Percentiles rank a stretch among this genome's conserved stretches.
Conservation (phyloP, 1,140 invertebrate species). For the Caenorhabditis inopinata region DNA sequence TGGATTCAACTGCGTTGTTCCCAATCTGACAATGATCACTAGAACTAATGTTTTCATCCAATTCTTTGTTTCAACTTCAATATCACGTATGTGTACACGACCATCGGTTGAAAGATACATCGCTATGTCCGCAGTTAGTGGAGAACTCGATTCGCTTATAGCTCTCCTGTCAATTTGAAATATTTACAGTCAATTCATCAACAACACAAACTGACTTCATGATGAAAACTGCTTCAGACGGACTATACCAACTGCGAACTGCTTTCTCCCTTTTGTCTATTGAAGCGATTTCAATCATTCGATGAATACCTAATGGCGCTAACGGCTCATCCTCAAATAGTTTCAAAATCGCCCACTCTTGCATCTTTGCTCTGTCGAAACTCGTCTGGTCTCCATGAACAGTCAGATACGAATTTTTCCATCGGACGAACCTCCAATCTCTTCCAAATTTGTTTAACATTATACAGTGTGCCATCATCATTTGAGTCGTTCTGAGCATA, state of each 20-base stretch:
- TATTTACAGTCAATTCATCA: background rate
- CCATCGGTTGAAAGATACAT: conserved; percentile 41
- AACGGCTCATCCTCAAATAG: conserved; percentile 44
- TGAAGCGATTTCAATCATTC: conserved; percentile 27
- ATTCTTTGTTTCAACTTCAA: conserved; percentile 35
- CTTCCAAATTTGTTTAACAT: conserved; percentile 78
- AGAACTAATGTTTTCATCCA: conserved; percentile 79
- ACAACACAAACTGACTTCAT: conserved; percentile 43
- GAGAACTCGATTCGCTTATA: conserved; percentile 21
- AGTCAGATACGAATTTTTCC: background rate
- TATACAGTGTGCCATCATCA: conserved; percentile 79
- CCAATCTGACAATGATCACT: conserved; percentile 81
- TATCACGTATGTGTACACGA: conserved; percentile 26
- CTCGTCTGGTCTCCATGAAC: background rate
- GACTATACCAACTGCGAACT: conserved; percentile 43
- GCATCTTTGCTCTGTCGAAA: background rate
- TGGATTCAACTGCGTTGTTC: conserved; percentile 80
- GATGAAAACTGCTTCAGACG: conserved; percentile 55
- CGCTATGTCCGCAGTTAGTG: background rate
- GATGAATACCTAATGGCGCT: conserved; percentile 43
- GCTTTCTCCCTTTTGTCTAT: conserved; percentile 20
- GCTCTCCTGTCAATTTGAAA: conserved; percentile 26
- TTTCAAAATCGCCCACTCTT: conserved; percentile 37
- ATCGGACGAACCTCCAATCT: conserved; percentile 67
- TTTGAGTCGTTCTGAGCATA: conserved; percentile 84